phyloP scores from a whole-genome alignment of 2,797 vertebrate species.

The Notolepis coatsorum region DNA sequence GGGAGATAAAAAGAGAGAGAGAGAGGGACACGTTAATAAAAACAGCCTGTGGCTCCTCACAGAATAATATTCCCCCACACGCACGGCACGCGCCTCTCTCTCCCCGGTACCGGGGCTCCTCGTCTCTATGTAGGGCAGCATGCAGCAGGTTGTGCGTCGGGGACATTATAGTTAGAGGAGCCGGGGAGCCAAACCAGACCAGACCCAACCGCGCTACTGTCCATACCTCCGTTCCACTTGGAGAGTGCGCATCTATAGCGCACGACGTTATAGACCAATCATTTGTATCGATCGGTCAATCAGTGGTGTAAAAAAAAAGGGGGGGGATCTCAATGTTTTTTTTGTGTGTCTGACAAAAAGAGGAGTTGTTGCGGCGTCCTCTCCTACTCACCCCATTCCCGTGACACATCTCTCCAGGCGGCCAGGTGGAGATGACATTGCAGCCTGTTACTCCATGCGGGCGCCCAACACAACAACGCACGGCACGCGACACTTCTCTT shows the following conservation, averaged over 20 bases:
- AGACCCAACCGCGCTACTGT: constrained; percentile 12
- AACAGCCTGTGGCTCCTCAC: constrained; percentile 74
- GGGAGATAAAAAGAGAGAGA: background rate
- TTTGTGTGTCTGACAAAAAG: constrained; percentile 9
- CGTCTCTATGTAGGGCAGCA: constrained; percentile 73
- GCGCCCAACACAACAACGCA: constrained; percentile 60
- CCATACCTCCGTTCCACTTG: constrained; percentile 67
- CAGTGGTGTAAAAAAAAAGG: no score
- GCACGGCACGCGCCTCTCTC: constrained; percentile 38
- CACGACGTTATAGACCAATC: constrained; percentile 22
- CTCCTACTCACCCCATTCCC: constrained; percentile 90
- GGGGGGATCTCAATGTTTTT: no score
- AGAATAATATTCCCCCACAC: constrained; percentile 73
- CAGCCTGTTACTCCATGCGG: constrained; percentile 85
- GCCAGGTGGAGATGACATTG: constrained; percentile 89
- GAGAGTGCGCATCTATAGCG: constrained; percentile 41
- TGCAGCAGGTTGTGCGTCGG: constrained; percentile 77
- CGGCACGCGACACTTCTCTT: background rate
- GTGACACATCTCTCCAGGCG: constrained; percentile 91
- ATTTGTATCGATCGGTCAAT: no score
- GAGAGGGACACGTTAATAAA: constrained; percentile 39
- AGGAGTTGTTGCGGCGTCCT: background rate
- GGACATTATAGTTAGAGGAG: constrained; percentile 54
- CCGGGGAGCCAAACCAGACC: constrained; percentile 30
- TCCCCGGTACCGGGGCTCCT: constrained; percentile 47